Base-by-base conservation (phyloP, 2,888 invertebrate species). In the Sinotaia quadrata region DNA sequence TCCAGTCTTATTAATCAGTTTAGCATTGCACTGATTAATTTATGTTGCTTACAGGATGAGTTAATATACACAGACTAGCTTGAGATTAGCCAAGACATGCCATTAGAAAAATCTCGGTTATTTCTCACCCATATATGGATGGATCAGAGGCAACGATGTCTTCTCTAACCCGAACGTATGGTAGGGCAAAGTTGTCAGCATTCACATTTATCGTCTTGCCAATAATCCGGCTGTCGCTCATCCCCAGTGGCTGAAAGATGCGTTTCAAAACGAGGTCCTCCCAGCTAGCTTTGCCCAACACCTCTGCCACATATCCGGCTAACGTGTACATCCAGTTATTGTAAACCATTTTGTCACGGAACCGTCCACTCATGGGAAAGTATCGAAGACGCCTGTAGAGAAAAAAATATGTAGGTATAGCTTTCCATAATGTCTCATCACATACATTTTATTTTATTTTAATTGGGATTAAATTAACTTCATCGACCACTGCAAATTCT, bases 301-400 rank as follows among this genome's bases (percentile, higher is more conserved):
- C 68, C 24, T 57, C 57, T 2, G 47, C 37, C 24, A 69, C 41
- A 2, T 34, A 37, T 8, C 58, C 63, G 12, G 58, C 68, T 44
- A 69, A 27, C 1, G 57, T 58, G 58, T 69, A 69, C 69, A 69
- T 69, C 69, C 69, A 69, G 58, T 69, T 69, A 52, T 69, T 69
- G 44, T 69, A 69, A 5, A 29, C 29, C 10, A 36, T 63, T 27
- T 51, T 24, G 58, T 69, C 63, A 18, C 69, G 63, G 58, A 69
- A 66, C 5, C 3, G 27, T 12, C 7, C 15, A 21, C 24, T n/a
- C 24, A 27, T 27, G 0, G 47, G 49, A 18, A 66, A 37, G 49
- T 66, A 66, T 18, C 36, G 47, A 15, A 57, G 12, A 1, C 47
- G 56, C 1, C 66, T 66, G 66, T 8, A 15, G 5, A 21, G 21